Evolutionary conservation across 35 echinoderm and acorn worm genomes (phyloP).

Genomic region (Diadema setosum): DNA sequence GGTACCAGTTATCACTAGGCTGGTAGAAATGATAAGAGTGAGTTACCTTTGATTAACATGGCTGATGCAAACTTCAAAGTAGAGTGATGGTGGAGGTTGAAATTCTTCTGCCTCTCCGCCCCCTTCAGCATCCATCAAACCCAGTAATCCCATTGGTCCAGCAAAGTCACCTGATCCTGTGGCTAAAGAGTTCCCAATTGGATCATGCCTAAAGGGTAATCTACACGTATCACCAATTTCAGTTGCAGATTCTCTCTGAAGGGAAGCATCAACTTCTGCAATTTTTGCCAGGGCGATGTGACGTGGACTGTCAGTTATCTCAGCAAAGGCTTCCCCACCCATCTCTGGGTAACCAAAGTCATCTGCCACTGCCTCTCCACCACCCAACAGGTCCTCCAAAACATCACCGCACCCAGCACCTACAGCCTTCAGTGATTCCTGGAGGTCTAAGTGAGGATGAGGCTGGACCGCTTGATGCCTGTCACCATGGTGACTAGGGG

Average conservation of each 20-base stretch:
- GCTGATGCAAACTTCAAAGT: conserved; percentile 9
- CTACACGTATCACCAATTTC: background rate
- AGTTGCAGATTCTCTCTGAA: background rate
- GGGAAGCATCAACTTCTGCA: background rate
- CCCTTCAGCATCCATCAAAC: background rate
- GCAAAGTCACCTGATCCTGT: background rate
- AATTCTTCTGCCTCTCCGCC: conserved; percentile 14
- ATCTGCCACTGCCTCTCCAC: background rate
- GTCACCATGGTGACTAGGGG: no score
- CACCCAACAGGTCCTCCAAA: background rate
- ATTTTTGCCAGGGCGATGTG: background rate
- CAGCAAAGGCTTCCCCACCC: background rate
- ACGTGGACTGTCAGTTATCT: background rate
- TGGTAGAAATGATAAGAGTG: no score
- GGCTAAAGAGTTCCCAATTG: background rate
- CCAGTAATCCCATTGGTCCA: background rate
- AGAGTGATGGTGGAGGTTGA: conserved; percentile 24
- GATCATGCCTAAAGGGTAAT: background rate
- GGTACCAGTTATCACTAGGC: no score
- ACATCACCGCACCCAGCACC: background rate
- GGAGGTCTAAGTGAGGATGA: no score
- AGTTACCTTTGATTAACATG: background rate
- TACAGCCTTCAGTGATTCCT: background rate
- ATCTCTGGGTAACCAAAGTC: background rate
- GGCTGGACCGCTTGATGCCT: no score